A percentile compares a stretch with the other conserved stretches of the same genome.
These are phyloP conservation scores for Helleia helle DNA, from an alignment of 2,888 invertebrate genomes.

Conservation along the genomic window DNA sequence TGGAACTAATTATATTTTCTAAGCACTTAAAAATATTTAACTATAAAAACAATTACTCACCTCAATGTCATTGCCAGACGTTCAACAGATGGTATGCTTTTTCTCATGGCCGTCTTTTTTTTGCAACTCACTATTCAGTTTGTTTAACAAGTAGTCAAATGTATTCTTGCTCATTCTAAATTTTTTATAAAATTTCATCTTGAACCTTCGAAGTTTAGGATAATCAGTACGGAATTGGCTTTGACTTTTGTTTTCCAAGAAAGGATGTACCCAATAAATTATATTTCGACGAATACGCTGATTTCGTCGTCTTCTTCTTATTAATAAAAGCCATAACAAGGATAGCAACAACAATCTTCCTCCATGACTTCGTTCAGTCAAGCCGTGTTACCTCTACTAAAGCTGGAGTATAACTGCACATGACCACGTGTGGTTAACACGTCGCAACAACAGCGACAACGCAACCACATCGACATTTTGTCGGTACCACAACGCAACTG, in stretches of 20 bases:
- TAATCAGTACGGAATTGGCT: constrained; percentile 4
- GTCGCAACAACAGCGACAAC: not conserved
- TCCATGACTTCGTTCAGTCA: constrained; percentile 7
- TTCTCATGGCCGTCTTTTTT: constrained; percentile 3
- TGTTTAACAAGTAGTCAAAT: too few species aligned
- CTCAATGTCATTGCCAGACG: constrained; percentile 4
- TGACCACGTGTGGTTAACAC: constrained; percentile 2
- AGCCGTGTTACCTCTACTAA: not conserved
- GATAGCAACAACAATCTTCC: constrained; percentile 8
- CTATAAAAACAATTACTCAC: constrained; percentile 1
- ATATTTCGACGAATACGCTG: constrained; percentile 6
- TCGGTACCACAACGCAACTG: too few species aligned
- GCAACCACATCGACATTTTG: too few species aligned
- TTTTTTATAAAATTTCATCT: too few species aligned
- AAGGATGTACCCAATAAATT: constrained; percentile 1
- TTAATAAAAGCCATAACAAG: constrained; percentile 5
- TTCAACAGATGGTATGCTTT: constrained; percentile 5
- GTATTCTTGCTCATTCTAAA: too few species aligned
- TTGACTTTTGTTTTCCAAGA: constrained; percentile 5
- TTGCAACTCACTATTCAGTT: not conserved
- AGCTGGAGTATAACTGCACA: constrained; percentile 3
- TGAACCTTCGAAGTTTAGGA: constrained; percentile 1
- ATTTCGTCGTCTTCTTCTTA: not conserved
- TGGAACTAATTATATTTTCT: constrained; percentile 3
- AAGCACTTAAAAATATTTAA: not conserved